Base-by-base conservation (phyloP, 92 coral and sea anemone genomes). In the Porites lobata region DNA sequence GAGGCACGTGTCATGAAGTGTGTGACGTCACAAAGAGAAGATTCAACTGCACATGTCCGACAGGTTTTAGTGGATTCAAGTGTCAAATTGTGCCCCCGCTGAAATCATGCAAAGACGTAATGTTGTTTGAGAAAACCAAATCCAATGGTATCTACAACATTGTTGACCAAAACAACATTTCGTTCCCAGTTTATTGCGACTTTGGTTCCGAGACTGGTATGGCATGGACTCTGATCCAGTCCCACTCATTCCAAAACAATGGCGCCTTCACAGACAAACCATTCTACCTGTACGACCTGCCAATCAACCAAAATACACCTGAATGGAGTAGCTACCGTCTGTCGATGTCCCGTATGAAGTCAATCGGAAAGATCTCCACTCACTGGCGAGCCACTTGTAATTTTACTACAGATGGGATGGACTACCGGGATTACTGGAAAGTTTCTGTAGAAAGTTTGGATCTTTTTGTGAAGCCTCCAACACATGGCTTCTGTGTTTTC, bases 191-290 rank as follows among this genome's bases (percentile, higher is more conserved):
- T 51, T 69, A 4, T 58, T 90, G 93, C 43, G 90, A 85, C 78
- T 85, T 78, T 76, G 61, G 54, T 10, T 78, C 86, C 2, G 93
- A 90, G 69, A 78, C 90, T 22, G 80, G 82, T 6, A 52, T 77
- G 10, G 82, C 86, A 2, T 90, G 93, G 93, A 90, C 93, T 50
- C 86, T 90, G 47, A 74, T 87, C 65, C 52, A 67, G 80, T 87
- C 86, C 1, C 32, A 79, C 56, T 50, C 43, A 2, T 13, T 21
- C 11, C 8, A 15, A 11, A 43, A 64, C 54, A 52, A 10, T 7
- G 29, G 6, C 15, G 9, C 56, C 63, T 87, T 82, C 14, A 85
- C 19, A 19, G 7, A 1, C n/a, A 50, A 18, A 21, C 13, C 86
- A 17, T 77, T 85, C 72, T 78, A 69, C 38, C 66, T 20, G 21